phyloP scores from a whole-genome alignment of 2,888 invertebrate genomes.

The Caenorhabditis imperialis region DNA sequence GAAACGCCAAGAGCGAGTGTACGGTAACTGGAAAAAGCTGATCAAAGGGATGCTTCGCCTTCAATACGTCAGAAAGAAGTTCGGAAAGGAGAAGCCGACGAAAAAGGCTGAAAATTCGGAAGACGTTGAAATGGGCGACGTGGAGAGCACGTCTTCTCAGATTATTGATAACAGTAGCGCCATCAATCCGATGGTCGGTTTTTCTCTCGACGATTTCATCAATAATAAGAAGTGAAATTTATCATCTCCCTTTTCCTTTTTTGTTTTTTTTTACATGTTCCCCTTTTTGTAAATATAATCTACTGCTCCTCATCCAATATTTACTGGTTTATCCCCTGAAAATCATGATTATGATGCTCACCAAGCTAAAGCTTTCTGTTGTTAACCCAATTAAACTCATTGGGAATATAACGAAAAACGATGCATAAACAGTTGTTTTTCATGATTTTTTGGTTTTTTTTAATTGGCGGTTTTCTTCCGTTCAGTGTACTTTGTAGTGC shows the following conservation, averaged over 20 bases:
- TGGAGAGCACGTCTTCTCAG: background rate
- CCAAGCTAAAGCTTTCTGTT: no score
- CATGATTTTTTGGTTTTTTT: no score
- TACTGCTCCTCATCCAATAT: background rate
- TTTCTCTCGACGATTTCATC: constrained; percentile 51
- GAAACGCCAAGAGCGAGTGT: constrained; percentile 44
- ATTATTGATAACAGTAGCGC: constrained; percentile 48
- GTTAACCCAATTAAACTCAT: no score
- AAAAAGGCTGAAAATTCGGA: constrained; percentile 15
- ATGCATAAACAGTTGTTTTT: no score
- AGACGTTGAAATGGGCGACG: constrained; percentile 5
- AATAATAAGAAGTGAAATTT: constrained; percentile 34
- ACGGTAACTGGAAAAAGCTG: constrained; percentile 60
- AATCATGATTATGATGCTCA: no score
- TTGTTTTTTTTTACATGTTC: background rate
- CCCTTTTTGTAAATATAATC: background rate
- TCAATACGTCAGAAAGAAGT: constrained; percentile 51
- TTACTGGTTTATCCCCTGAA: no score
- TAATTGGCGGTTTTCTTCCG: no score
- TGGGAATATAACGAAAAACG: no score
- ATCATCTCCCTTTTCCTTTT: background rate
- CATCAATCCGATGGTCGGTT: constrained; percentile 26
- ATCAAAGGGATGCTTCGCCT: constrained; percentile 60
- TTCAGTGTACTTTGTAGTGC: no score
- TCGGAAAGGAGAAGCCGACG: constrained; percentile 10